phyloP scores from a whole-genome alignment of 2,113 vertebrate species.

The Cavia porcellus region DNA sequence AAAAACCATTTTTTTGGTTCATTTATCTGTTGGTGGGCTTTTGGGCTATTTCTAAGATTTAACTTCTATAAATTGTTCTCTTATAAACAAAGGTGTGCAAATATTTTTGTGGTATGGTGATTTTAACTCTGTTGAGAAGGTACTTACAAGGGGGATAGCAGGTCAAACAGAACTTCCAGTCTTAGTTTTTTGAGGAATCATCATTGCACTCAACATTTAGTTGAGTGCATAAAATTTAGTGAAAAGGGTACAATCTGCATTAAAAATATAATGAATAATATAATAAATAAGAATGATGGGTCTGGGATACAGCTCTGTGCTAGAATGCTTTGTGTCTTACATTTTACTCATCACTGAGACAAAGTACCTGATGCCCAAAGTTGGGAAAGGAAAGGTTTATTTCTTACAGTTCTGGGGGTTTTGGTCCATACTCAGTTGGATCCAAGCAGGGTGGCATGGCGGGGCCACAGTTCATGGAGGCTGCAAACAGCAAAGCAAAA shows the following conservation, averaged over 20 bases:
- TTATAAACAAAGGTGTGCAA: background rate
- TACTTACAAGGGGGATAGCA: background rate
- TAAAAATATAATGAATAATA: background rate
- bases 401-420: too few species aligned
- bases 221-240: background rate
- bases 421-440: too few species aligned
- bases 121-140: background rate
- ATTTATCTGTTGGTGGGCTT: background rate
- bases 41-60: background rate
- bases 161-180: background rate
- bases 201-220: background rate
- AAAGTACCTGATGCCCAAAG: too few species aligned
- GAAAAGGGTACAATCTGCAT: background rate
- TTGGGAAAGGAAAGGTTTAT: too few species aligned
- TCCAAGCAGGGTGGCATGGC: too few species aligned
- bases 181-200: background rate
- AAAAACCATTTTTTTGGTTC: background rate
- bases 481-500: too few species aligned
- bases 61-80: background rate
- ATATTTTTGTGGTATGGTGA: background rate
- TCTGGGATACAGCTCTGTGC: background rate
- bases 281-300: rapidly evolving
- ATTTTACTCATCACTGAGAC: too few species aligned
- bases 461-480: too few species aligned
- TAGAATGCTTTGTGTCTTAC: too few species aligned